Evolutionary conservation across 2,797 vertebrate genomes (phyloP).

Genomic region (Periparus ater): DNA sequence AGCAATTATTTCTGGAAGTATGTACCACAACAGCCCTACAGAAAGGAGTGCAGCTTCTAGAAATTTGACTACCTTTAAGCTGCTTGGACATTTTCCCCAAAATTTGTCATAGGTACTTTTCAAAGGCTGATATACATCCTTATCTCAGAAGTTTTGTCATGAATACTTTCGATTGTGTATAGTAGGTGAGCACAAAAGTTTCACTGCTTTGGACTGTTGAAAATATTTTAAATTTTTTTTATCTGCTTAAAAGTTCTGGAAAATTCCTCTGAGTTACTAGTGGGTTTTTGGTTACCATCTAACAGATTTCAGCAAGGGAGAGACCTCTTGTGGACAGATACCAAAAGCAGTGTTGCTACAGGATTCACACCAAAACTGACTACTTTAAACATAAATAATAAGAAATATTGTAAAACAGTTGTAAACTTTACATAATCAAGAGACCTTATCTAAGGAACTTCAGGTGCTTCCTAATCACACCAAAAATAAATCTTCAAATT

Average conservation of each 20-base stretch:
- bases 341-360: neutral
- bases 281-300: neutral
- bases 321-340: constrained; percentile 54
- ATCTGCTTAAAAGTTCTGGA: neutral
- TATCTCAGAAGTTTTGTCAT: neutral
- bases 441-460: neutral
- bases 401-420: neutral
- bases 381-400: neutral
- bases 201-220: neutral
- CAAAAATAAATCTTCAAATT: neutral
- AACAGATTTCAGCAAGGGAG: neutral
- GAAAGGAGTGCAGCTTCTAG: neutral
- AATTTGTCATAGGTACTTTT: neutral
- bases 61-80: neutral
- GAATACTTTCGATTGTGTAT: neutral
- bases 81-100: neutral
- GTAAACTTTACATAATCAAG: neutral
- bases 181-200: neutral
- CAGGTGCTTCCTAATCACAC: neutral
- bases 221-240: neutral
- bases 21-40: neutral
- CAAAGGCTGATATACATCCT: accelerated
- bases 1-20: neutral
- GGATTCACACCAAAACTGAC: neutral
- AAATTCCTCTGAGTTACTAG: neutral